Base-by-base conservation (phyloP, 2,113 vertebrate species). In the Passerina amoena region DNA sequence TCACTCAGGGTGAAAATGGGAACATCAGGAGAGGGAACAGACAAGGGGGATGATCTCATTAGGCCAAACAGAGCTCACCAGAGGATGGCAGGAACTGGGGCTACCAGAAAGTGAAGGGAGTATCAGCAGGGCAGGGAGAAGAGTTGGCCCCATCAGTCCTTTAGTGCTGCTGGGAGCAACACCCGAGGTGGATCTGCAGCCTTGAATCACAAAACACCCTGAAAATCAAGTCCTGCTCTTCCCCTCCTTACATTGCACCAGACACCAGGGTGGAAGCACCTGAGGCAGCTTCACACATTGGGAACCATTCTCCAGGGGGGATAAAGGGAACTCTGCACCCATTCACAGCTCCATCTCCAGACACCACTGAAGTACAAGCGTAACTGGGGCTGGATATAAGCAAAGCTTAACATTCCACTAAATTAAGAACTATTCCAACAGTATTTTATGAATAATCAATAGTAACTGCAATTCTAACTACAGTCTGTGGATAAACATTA, bases 401-500 rank as follows among this genome's bases (percentile, higher is more conserved):
- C 10, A 83, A 65, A 81, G 57, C 20, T 57, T 70, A 77, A 37
- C 42, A 66, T 44, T 78, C 42, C 28, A 81, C 61, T 76, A 64
- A 88, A 92, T 23, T 6, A 80, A 56, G 14, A 76, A 75, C 35
- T 54, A 82, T 22, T 79, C 51, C 57, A 79, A 51, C 5, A 40
- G 47, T 53, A 80, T 57, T 91, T 88, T 53, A 95, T 73, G 31
- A 90, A 90, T 90, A 86, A 86, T 69, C 91, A 90, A 88, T 88
- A 72, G 76, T 53, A 96, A 92, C n/a, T 77, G 63, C 86, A 81
- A 91, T 73, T 86, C 68, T 54, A 94, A 92, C 64, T 30, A 56
- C 85, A 51, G 37, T 12, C 57, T 69, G 66, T 44, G 31, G 54
- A 44, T 64, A 82, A 75, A 25, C 69, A 27, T 64, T 80, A 44